Evolutionary conservation across 2,113 vertebrate species (phyloP), one percentile per base, ranked within the genome.

Genomic region (Mastomys coucha): DNA sequence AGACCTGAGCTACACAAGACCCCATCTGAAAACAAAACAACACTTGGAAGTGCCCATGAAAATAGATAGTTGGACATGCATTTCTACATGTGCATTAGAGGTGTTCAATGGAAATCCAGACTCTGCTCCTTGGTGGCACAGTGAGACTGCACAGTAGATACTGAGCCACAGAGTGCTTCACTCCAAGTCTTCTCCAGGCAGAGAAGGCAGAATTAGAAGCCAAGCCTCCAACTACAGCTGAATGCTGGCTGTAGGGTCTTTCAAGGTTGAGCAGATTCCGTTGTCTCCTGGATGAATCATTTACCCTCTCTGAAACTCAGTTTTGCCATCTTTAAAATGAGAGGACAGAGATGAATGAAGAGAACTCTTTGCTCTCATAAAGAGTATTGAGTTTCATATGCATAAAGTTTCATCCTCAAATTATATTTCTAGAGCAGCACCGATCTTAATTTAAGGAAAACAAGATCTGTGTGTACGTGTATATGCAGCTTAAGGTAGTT

Each of bases 241-340:
- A 89, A 36, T 72, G 31, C 33, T 93, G 26, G 70, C 49, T 67
- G 28, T 16, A 42, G 31, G 58, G 28, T 51, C 81, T 93, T 91
- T 39, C 7, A 92, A 67, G 69, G 76, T 69, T 26, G n/a, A 10
- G n/a, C 63, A 5, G 58, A 19, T 39, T 49, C 87, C 63, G 33
- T 65, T 93, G 51, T 72, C 36, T 76, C 36, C 70, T 95, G 53
- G 86, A 72, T 76, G 28, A 88, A 76, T 93, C 51, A 28, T 39
- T 98, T 75, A 75, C 56, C 51, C 70, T 93, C 12, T 70, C 56
- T 94, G n/a, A 95, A 84, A 80, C 87, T 93, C 56, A 73, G 60
- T 96, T 96, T 94, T 39, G 39, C 58, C 56, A 53, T 84, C 82
- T 94, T 95, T 86, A 85, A 90, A 93, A 39, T 39, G 58, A 93